phyloP scores from a whole-genome alignment of 2,113 vertebrate genomes.

The Epinephelus lanceolatus region DNA sequence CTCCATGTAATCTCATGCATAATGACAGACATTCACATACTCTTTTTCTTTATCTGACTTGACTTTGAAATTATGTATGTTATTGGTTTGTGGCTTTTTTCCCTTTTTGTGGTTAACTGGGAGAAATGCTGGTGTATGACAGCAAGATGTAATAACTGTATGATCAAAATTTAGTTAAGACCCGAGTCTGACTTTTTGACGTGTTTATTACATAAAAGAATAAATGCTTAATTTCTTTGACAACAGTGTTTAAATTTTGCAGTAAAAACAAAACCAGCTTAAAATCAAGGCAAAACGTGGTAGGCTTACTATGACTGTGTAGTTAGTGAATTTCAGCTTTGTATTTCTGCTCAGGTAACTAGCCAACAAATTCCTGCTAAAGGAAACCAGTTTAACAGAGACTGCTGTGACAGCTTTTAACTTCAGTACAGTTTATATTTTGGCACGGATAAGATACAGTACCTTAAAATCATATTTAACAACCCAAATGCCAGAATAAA shows the following conservation, averaged over 20 bases:
- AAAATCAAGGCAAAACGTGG: neutral
- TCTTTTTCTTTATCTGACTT: conserved; percentile 9
- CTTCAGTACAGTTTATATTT: no score
- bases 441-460: no score
- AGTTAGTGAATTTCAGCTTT: neutral
- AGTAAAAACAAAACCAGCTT: neutral
- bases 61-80: conserved; percentile 5
- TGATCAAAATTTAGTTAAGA: neutral
- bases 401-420: neutral
- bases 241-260: neutral
- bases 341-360: neutral
- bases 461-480: no score
- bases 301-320: neutral
- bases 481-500: no score
- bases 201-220: neutral
- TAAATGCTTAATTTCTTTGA: neutral
- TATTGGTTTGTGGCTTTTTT: neutral
- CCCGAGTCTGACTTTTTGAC: neutral
- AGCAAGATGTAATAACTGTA: neutral
- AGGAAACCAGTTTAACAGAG: no score
- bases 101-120: neutral
- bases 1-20: conserved; percentile 60
- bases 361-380: no score
- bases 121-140: neutral
- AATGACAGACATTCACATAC: conserved; percentile 20